Conservation (phyloP, 2,113 vertebrate species). For the Cyprinus carpio region DNA sequence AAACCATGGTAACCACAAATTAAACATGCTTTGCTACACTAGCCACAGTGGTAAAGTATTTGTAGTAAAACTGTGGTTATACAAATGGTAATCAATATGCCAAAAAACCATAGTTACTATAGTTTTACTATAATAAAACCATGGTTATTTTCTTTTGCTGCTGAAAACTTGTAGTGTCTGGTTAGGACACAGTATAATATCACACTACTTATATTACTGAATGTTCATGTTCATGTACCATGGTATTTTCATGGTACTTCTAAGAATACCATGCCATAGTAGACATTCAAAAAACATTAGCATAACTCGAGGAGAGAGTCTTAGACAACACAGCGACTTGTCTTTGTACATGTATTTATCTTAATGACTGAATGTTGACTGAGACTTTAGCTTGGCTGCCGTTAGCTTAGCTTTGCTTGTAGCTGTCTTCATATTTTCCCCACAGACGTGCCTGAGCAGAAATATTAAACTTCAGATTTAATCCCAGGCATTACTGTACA, state of each 20-base stretch:
- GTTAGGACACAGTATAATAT: not conserved
- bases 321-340: not conserved
- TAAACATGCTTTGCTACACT: too few relatives aligned
- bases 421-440: not conserved
- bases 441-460: slow-evolving; percentile 1
- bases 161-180: not conserved
- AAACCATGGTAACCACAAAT: too few relatives aligned
- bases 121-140: too few relatives aligned
- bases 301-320: not conserved
- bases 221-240: not conserved
- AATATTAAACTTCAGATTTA: slow-evolving; percentile 38
- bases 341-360: not conserved
- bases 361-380: slow-evolving; percentile 22
- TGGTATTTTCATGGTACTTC: not conserved
- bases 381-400: slow-evolving; percentile 10
- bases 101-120: too few relatives aligned
- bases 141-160: not conserved
- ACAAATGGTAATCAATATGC: too few relatives aligned
- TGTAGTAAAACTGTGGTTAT: too few relatives aligned
- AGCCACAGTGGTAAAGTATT: too few relatives aligned
- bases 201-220: not conserved
- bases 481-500: slow-evolving; percentile 28
- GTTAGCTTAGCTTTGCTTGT: slow-evolving; percentile 16
- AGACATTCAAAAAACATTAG: not conserved
- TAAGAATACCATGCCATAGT: not conserved